These are phyloP conservation scores for Chrysodeixis includens DNA, from an alignment of 2,888 invertebrate species.

Conservation along the genomic window DNA sequence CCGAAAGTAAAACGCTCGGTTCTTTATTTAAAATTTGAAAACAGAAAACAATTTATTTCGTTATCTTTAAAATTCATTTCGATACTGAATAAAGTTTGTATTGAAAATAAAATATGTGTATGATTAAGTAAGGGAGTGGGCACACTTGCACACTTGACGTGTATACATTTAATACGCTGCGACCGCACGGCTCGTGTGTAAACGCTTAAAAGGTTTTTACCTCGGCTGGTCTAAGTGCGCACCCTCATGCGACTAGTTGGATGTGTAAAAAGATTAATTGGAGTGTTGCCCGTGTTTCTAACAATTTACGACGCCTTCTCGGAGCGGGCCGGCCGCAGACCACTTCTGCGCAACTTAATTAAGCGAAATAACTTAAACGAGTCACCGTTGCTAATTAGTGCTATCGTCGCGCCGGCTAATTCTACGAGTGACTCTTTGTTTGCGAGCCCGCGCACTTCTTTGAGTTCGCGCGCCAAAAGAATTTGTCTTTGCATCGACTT, in stretches of 20 bases:
- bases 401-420: constrained; percentile 85
- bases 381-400: constrained; percentile 88
- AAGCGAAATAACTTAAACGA: constrained; percentile 89
- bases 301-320: constrained; percentile 86
- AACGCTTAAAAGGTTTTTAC: constrained; percentile 77
- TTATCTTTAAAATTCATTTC: constrained; percentile 9
- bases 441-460: constrained; percentile 80
- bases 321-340: constrained; percentile 85
- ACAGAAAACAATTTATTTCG: constrained; percentile 2
- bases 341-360: constrained; percentile 89
- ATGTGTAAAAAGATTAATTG: constrained; percentile 90
- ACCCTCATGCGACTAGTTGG: constrained; percentile 84
- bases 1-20: constrained; percentile 26
- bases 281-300: constrained; percentile 86
- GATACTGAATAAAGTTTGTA: constrained; percentile 11
- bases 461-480: constrained; percentile 86
- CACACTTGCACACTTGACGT: constrained; percentile 24
- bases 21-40: constrained; percentile 17
- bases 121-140: constrained; percentile 12
- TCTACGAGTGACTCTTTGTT: constrained; percentile 87
- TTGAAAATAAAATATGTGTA: constrained; percentile 25
- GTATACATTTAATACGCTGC: constrained; percentile 39
- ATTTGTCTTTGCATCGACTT: constrained; percentile 87
- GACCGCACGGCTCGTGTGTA: constrained; percentile 67
- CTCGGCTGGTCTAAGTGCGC: constrained; percentile 81